These are phyloP conservation scores for Drosophila neonasuta DNA, from an alignment of 2,888 invertebrate species.

Conservation along the genomic window DNA sequence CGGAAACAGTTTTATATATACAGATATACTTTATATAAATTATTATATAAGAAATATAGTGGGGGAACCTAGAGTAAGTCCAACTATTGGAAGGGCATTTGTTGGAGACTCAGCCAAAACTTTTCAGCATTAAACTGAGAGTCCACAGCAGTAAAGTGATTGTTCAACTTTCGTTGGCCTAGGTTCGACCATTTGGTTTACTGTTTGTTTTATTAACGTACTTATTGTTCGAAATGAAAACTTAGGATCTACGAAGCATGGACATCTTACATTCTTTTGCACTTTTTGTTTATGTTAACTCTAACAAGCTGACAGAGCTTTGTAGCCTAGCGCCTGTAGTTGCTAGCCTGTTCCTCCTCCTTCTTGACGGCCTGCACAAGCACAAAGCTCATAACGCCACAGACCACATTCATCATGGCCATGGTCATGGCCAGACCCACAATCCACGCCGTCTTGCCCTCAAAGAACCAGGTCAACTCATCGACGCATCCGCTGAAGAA, in stretches of 20 bases:
- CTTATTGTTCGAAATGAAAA: slow-evolving; percentile 64
- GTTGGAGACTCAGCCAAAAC: too few relatives aligned
- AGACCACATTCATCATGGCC: slow-evolving; percentile 90
- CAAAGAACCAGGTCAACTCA: slow-evolving; percentile 93
- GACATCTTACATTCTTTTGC: slow-evolving; percentile 32
- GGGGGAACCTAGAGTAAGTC: too few relatives aligned
- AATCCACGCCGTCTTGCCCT: slow-evolving; percentile 91
- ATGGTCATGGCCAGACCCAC: slow-evolving; percentile 90
- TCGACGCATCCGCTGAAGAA: slow-evolving; percentile 94
- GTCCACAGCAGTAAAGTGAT: too few relatives aligned
- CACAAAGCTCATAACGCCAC: slow-evolving; percentile 87
- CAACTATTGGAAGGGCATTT: too few relatives aligned
- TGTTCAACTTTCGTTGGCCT: slow-evolving; percentile 7
- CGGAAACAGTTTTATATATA: too few relatives aligned
- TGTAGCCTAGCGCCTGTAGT: slow-evolving; percentile 56
- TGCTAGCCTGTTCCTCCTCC: slow-evolving; percentile 85
- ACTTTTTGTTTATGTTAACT: slow-evolving; percentile 40
- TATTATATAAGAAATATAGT: too few relatives aligned
- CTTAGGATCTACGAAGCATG: slow-evolving; percentile 81
- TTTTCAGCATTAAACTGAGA: too few relatives aligned
- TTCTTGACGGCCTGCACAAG: slow-evolving; percentile 89
- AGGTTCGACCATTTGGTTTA: slow-evolving; percentile 24
- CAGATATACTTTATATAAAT: too few relatives aligned
- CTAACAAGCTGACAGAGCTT: slow-evolving; percentile 3
- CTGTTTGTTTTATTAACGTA: slow-evolving; percentile 40